Conservation (phyloP, 2,113 vertebrate species). For the Lampris megalopsis region DNA sequence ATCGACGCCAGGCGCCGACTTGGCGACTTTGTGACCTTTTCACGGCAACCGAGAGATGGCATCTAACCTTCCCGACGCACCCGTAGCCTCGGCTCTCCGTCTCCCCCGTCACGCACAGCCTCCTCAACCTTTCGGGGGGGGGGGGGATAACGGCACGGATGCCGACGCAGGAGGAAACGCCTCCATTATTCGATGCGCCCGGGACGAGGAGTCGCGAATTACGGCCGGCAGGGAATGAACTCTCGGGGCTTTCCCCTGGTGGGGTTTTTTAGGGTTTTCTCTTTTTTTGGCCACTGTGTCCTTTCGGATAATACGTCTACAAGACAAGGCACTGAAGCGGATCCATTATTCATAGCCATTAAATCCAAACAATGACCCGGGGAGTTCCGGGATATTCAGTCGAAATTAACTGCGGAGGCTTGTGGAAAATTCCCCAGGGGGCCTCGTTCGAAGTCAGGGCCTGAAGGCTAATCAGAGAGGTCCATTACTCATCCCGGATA, state of each 20-base stretch:
- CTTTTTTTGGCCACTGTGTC: neutral
- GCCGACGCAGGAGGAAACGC: neutral
- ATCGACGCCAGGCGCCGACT: no score
- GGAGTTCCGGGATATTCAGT: conserved; percentile 33
- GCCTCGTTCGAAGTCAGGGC: conserved; percentile 45
- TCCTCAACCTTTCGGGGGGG: conserved; percentile 37
- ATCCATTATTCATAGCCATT: conserved; percentile 64
- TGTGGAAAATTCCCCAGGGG: conserved; percentile 35
- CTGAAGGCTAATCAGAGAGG: conserved; percentile 27
- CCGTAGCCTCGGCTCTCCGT: conserved; percentile 25
- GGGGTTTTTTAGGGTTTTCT: conserved; percentile 46
- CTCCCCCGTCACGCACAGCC: conserved; percentile 10
- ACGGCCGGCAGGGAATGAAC: neutral
- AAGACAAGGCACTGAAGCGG: conserved; percentile 40
- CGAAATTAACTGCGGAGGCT: conserved; percentile 49
- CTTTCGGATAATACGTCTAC: conserved; percentile 33
- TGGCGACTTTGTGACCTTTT: conserved; percentile 44
- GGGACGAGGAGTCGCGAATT: conserved; percentile 8
- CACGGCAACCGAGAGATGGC: conserved; percentile 14
- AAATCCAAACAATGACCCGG: conserved; percentile 55
- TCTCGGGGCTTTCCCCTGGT: neutral
- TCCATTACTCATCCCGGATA: conserved; percentile 39
- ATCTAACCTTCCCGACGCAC: conserved; percentile 48
- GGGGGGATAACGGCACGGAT: conserved; percentile 34
- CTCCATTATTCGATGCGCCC: conserved; percentile 3